These are phyloP conservation scores for Parotocinclus haroldoi DNA, from an alignment of 2,797 vertebrate genomes.

Conservation along the genomic window DNA sequence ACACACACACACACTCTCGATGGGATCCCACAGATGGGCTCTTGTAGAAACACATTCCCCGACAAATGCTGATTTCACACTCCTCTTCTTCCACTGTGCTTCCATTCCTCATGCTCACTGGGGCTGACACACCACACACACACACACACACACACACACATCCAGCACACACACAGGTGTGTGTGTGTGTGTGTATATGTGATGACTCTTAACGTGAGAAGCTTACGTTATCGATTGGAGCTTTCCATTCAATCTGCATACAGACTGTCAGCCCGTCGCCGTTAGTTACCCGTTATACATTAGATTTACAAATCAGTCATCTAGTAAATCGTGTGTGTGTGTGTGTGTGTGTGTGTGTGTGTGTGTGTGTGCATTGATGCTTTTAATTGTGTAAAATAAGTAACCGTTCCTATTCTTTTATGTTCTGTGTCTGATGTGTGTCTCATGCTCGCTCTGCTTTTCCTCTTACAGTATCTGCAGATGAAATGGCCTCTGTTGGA, in stretches of 20 bases:
- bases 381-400: not conserved
- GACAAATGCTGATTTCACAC: conserved; percentile 77
- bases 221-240: conserved; percentile 19
- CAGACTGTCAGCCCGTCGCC: not conserved
- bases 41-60: conserved; percentile 73
- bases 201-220: conserved; percentile 46
- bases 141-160: conserved; percentile 30
- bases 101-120: conserved; percentile 60
- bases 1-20: conserved; percentile 58
- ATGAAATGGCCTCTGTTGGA: conserved; percentile 94
- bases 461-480: conserved; percentile 80
- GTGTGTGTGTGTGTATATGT: conserved; percentile 51
- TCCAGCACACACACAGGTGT: conserved; percentile 61
- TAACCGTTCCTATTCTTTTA: too few species aligned
- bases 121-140: conserved; percentile 46
- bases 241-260: not conserved
- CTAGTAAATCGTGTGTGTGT: too few species aligned
- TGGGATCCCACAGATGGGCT: conserved; percentile 88
- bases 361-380: not conserved
- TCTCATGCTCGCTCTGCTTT: not conserved
- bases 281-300: not conserved
- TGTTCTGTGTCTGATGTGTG: not conserved
- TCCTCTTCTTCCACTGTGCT: conserved; percentile 57
- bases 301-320: not conserved
- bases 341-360: not conserved